A percentile compares a stretch with the other conserved stretches of the same genome.
Evolutionary conservation across 2,113 vertebrate genomes (phyloP).

Genomic region (Empidonax alnorum): DNA sequence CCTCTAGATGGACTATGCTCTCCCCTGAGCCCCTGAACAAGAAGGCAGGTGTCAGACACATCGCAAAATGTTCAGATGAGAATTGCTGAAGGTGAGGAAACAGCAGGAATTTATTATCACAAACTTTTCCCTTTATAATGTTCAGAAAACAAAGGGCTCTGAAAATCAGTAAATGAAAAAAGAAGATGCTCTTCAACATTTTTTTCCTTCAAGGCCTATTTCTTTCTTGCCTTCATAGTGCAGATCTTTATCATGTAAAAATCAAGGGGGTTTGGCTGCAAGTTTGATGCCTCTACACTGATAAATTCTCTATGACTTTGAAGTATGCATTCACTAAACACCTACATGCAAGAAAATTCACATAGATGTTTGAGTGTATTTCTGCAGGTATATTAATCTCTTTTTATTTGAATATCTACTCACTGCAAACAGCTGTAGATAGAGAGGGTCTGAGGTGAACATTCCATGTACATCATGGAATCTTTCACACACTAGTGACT

Average conservation of each 20-base stretch:
- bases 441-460: background rate
- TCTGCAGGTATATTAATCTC: background rate
- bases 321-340: background rate
- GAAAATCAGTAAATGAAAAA: background rate
- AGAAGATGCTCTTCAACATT: background rate
- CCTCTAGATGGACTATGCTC: background rate
- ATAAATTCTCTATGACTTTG: background rate
- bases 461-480: background rate
- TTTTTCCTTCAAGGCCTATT: background rate
- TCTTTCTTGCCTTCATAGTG: background rate
- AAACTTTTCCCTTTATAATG: background rate
- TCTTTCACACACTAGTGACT: background rate
- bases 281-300: background rate
- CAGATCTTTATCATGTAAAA: background rate
- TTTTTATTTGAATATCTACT: background rate
- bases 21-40: background rate
- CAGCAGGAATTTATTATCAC: background rate
- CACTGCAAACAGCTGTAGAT: slow-evolving; percentile 8
- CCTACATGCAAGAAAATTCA: background rate
- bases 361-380: background rate
- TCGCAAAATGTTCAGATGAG: background rate
- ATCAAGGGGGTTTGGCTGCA: background rate
- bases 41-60: background rate
- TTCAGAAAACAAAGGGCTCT: background rate
- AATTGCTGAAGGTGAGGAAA: background rate